Evolutionary conservation across 2,888 invertebrate genomes (phyloP).

Genomic region (Reticulitermes lucifugus): DNA sequence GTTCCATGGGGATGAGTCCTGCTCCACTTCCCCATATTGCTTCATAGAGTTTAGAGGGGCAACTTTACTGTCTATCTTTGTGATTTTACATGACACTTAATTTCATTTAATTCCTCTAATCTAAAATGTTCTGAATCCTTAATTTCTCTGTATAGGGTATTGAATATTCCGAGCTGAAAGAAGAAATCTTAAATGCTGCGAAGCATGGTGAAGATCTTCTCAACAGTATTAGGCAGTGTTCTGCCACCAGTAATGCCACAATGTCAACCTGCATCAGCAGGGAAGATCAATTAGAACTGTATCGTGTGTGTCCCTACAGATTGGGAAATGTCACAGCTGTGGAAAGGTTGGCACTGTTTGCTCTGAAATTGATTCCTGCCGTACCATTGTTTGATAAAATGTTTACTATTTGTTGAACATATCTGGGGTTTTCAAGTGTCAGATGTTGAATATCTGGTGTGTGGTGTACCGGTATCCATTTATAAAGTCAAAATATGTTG

Average conservation of each 20-base stretch:
- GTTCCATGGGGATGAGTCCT: too few relatives aligned
- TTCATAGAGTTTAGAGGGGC: too few relatives aligned
- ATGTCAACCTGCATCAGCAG: constrained; percentile 46
- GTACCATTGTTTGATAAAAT: neutral
- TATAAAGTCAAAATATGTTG: too few relatives aligned
- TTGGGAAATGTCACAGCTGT: constrained; percentile 92
- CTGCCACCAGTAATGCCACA: constrained; percentile 37
- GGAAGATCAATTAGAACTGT: constrained; percentile 56
- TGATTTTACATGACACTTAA: too few relatives aligned
- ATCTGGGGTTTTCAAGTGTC: too few relatives aligned
- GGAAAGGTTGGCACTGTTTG: constrained; percentile 74
- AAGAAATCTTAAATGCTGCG: constrained; percentile 87
- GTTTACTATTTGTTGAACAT: too few relatives aligned
- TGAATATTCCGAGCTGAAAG: constrained; percentile 78
- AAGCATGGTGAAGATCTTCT: constrained; percentile 90
- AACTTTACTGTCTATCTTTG: too few relatives aligned
- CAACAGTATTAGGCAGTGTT: constrained; percentile 63
- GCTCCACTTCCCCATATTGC: too few relatives aligned
- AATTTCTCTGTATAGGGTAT: constrained; percentile 57
- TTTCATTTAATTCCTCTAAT: too few relatives aligned
- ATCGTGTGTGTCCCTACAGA: constrained; percentile 59
- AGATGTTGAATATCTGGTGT: too few relatives aligned
- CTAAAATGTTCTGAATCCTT: too few relatives aligned
- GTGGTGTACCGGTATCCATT: too few relatives aligned
- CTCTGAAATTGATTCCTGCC: neutral